Evolutionary conservation across 2,797 vertebrate genomes (phyloP).

Genomic region (Hypotaenidia okinawae): DNA sequence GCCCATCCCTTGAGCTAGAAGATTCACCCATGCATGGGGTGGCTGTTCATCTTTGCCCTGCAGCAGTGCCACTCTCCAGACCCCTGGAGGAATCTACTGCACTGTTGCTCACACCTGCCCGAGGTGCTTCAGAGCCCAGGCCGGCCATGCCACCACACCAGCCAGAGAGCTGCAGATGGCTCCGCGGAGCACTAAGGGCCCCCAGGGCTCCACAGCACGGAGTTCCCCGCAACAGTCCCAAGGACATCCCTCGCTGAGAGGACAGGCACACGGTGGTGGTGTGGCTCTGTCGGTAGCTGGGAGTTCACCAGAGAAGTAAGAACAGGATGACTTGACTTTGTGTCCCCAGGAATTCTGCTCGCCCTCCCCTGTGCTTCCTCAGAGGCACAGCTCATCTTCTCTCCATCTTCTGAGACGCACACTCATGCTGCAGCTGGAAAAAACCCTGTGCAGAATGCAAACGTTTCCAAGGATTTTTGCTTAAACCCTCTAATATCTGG

Average conservation of each 20-base stretch:
- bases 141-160: not conserved
- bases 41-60: not conserved
- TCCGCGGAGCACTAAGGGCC: not conserved
- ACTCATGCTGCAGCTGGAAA: fast-evolving
- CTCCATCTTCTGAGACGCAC: not conserved
- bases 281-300: not conserved
- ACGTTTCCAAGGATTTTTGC: not conserved
- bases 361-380: fast-evolving
- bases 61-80: not conserved
- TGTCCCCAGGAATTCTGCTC: not conserved
- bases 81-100: not conserved
- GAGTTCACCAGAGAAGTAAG: not conserved
- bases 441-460: fast-evolving
- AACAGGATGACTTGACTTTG: not conserved
- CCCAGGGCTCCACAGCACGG: fast-evolving
- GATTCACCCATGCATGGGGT: fast-evolving
- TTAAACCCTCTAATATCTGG: not conserved
- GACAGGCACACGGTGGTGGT: fast-evolving
- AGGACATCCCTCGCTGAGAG: not conserved
- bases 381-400: not conserved
- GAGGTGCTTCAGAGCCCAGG: not conserved
- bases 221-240: not conserved
- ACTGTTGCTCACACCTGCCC: not conserved
- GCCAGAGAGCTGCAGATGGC: fast-evolving
- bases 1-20: fast-evolving